phyloP scores from a whole-genome alignment of 2,888 invertebrate species.

The Griposia aprilina region DNA sequence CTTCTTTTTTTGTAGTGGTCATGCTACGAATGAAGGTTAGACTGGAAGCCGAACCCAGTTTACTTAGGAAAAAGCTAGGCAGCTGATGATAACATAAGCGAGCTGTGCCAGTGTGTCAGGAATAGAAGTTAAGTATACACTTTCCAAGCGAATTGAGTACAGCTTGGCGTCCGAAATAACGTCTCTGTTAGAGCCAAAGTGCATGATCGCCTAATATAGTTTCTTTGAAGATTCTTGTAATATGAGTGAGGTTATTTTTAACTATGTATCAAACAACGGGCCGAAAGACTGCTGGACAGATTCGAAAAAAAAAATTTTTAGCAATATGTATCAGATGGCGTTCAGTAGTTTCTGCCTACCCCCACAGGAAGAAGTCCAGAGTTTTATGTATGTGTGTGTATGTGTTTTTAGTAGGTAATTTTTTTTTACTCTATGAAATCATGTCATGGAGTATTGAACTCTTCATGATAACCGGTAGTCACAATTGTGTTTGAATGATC shows the following conservation, averaged over 20 bases:
- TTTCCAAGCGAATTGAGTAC: background rate
- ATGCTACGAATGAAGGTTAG: too few relatives aligned
- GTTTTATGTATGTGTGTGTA: background rate
- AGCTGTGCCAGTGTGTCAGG: background rate
- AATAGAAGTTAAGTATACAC: background rate
- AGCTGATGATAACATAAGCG: too few relatives aligned
- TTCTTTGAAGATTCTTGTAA: background rate
- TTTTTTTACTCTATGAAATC: background rate
- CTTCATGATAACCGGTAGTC: background rate
- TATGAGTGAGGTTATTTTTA: background rate
- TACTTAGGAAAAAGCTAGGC: too few relatives aligned
- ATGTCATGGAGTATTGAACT: background rate
- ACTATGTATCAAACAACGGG: too few relatives aligned
- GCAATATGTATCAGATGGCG: background rate
- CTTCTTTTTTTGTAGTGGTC: too few relatives aligned
- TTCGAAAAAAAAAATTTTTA: too few relatives aligned
- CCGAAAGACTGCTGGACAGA: too few relatives aligned
- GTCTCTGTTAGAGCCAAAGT: background rate
- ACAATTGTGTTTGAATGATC: background rate
- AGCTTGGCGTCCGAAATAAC: background rate
- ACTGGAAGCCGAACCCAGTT: too few relatives aligned
- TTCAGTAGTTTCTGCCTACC: background rate
- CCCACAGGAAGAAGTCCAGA: background rate
- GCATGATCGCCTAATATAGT: background rate
- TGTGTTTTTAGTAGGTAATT: background rate